Base-by-base conservation (phyloP, 2,888 invertebrate species). In the Plusia festucae region DNA sequence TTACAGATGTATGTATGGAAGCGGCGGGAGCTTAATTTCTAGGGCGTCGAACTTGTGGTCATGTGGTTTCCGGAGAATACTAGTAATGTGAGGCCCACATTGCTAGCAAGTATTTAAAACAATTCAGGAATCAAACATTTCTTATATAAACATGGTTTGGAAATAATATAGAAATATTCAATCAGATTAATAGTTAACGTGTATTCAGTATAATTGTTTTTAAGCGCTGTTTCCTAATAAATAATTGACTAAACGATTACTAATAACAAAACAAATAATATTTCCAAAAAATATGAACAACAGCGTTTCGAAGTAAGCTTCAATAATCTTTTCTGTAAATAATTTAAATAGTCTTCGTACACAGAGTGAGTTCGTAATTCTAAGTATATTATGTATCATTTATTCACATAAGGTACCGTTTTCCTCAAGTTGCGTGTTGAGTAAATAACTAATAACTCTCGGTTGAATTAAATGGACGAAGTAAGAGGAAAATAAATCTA, bases 371-470 rank as follows among this genome's bases (percentile, higher is more conserved):
- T 49, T 11, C 9, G 13, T 20, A 18, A 18, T 49, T 49, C 46
- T 20, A 20, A 49, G 46, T 49, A 49, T 20, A 18, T 18, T 49
- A 20, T 11, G 46, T 20, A 49, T 3, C 46, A 18, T 49, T 20
- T 18, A 18, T 49, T 49, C 11, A 9, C 46, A 20, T 49, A 49
- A 20, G 18, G 20, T 49, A 49, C 18, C 46, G 46, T 49, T 49
- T 49, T 49, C 46, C 46, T 49, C 46, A 49, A 20, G 46, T 49
- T 49, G 46, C 46, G 46, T 49, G 46, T 49, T 20, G 20, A 49
- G 46, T 49, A 49, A 49, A 20, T 49, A 49, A 49, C 46, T 49
- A 20, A 49, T 49, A 49, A 49, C 46, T 49, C 46, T 49, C 46
- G 13, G 40, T n/a, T n/a, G 46, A 49, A 49, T 49, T 49, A 49